Evolutionary conservation across 2,797 vertebrate species (phyloP).

Genomic region (Chrosomus eos): DNA sequence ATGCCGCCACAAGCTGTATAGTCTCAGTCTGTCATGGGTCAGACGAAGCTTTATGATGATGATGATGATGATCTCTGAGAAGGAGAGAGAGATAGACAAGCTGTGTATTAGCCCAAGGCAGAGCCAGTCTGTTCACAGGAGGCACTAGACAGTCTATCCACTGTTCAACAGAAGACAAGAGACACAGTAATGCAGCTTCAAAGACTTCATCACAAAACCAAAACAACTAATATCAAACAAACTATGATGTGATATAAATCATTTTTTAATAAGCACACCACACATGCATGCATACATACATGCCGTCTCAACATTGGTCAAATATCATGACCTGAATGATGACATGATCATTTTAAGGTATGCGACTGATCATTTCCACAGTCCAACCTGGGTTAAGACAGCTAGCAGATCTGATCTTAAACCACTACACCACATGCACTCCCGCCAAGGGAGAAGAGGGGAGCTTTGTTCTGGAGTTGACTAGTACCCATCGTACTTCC

Average conservation of each 20-base stretch:
- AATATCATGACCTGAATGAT: neutral
- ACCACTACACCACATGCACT: neutral
- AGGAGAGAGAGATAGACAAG: conserved; percentile 18
- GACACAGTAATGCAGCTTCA: neutral
- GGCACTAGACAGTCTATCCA: conserved; percentile 6
- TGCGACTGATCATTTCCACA: neutral
- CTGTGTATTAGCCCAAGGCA: conserved; percentile 4
- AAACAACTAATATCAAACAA: neutral
- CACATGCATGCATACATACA: too few species aligned
- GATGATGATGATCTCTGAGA: conserved; percentile 43
- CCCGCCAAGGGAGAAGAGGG: neutral
- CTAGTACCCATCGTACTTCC: conserved; percentile 51
- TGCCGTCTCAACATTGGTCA: neutral
- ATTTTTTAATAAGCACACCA: too few species aligned
- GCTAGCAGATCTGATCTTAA: neutral
- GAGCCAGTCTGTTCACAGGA: conserved; percentile 18
- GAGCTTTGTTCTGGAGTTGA: conserved; percentile 28
- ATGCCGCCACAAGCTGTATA: conserved; percentile 24
- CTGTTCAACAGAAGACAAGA: conserved; percentile 17
- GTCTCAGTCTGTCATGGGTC: conserved; percentile 12
- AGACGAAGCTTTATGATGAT: conserved; percentile 31
- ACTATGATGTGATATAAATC: neutral
- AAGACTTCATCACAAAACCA: neutral
- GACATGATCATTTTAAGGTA: neutral
- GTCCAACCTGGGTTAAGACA: neutral